Conservation (phyloP, 2,113 vertebrate species). For the Pterocles orientalis region DNA sequence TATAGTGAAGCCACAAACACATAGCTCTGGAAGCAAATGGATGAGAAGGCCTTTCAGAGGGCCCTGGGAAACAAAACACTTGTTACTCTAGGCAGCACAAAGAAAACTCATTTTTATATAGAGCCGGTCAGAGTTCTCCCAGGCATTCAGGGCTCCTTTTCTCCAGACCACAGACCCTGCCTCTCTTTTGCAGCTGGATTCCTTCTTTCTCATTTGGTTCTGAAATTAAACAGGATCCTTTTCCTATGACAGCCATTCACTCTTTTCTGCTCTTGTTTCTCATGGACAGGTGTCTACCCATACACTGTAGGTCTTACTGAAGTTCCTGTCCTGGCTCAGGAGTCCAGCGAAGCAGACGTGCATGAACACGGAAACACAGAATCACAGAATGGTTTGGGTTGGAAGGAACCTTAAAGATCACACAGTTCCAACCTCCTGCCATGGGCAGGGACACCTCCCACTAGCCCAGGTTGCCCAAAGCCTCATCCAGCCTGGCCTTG, state of each 20-base stretch:
- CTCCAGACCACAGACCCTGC: background rate
- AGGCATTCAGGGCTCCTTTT: background rate
- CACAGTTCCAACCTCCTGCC: too few species aligned
- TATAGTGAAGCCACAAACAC: background rate
- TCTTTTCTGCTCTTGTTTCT: background rate
- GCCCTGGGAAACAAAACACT: background rate
- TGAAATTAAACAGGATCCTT: background rate
- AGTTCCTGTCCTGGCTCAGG: background rate
- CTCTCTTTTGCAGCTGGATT: background rate
- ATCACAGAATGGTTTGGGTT: too few species aligned
- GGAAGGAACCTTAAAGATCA: too few species aligned
- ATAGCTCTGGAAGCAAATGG: background rate
- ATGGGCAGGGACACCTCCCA: too few species aligned
- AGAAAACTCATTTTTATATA: background rate
- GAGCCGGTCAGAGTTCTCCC: background rate
- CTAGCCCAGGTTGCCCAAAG: too few species aligned
- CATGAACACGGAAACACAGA: too few species aligned
- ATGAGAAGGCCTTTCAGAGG: background rate
- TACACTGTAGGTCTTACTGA: background rate
- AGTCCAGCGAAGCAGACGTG: background rate
- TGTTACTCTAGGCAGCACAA: background rate
- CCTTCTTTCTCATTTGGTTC: background rate
- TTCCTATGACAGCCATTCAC: background rate
- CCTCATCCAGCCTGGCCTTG: too few species aligned
- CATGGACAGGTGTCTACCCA: background rate